Base-by-base conservation (phyloP, 2,113 vertebrate genomes). In the Percina caprodes region DNA sequence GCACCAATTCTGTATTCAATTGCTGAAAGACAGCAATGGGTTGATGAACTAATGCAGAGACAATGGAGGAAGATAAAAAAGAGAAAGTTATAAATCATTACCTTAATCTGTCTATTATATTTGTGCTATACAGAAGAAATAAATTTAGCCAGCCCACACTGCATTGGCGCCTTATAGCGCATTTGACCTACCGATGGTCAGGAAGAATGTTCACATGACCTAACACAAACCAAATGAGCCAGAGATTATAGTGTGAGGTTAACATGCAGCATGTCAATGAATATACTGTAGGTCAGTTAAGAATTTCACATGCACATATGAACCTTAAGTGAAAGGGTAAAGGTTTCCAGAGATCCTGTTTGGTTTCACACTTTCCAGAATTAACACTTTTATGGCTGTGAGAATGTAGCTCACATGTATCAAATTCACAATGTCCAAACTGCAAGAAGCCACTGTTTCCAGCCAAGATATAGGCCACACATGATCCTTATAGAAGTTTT, bases 201-300 rank as follows among this genome's bases (percentile, higher is more conserved):
- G 61, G 65, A 75, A 76, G 84, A 84, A 89, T 87, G 79, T 67
- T 65, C 80, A 86, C 86, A 87, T 89, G 82, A 91, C 83, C 86
- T 24, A 66, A 82, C 86, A 74, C 80, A 78, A 78, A 82, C 35
- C 46, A 42, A 59, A 2, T 8, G 51, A 86, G 35, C 59, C 59
- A 45, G 56, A 89, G 80, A 83, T 87, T 86, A 84, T 30, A 30
- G 49, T 33, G 26, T 52, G 66, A 85, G 56, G 72, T 76, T 45
- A 69, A 56, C 80, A 59, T 69, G 69, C 30, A 30, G 4, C 30
- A 3, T 30, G 30, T 46, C 75, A 58, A 65, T 24, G 21, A 42
- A 86, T 87, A 4, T 30, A 30, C 30, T 30, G 56, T 87, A 77
- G 92, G 85, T 89, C 79, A 83, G 52, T 69, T 26, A 35, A 69